Base-by-base conservation (phyloP, 2,113 vertebrate species). In the Lethenteron reissneri region DNA sequence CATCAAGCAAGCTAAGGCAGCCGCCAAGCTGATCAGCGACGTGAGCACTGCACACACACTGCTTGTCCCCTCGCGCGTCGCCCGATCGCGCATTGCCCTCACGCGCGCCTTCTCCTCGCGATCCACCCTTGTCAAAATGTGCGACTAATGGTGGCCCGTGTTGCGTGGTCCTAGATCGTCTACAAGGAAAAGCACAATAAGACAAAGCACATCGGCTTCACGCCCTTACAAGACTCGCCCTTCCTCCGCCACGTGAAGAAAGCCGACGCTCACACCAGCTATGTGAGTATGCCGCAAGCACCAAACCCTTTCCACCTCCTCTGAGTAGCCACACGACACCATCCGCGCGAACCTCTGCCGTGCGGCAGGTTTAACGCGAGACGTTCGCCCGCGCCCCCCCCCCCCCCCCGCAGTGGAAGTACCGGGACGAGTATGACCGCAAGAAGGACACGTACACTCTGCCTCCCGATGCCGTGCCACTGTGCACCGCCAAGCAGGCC, bases 151-250 rank as follows among this genome's bases (percentile, higher is more conserved):
- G 6, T 41, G 41, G 41, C 41, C 41, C 41, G 41, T 41, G 41
- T 3, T 41, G 41, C 41, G 8, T 68, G 8, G 64, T 71, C 71
- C 71, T 74, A 99, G 94, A 90, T 91, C 69, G 82, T 90, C 75
- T 99, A 99, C 79, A 97, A 83, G 71, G 80, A 92, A 85, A 90
- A 97, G 21, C 85, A 94, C 76, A 86, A 95, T 81, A 95, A 87
- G 77, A 89, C 81, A 68, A 96, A 83, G 79, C 86, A 90, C 0
- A 90, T 83, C 78, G 87, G 84, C 56, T 99, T 96, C 75, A 97
- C 87, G 3, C 78, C 89, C 15, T 90, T 92, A 76, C 88, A 88
- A 0, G 94, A 99, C 75, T 96, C 94, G 0, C 91, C 90, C 1
- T 77, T 84, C 81, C 75, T 87, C 25, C 74, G 88, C 71, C 92